A percentile compares a stretch with the other conserved stretches of the same genome.
Evolutionary conservation across 2,797 vertebrate species (phyloP).

Genomic region (Crenuchus spilurus): DNA sequence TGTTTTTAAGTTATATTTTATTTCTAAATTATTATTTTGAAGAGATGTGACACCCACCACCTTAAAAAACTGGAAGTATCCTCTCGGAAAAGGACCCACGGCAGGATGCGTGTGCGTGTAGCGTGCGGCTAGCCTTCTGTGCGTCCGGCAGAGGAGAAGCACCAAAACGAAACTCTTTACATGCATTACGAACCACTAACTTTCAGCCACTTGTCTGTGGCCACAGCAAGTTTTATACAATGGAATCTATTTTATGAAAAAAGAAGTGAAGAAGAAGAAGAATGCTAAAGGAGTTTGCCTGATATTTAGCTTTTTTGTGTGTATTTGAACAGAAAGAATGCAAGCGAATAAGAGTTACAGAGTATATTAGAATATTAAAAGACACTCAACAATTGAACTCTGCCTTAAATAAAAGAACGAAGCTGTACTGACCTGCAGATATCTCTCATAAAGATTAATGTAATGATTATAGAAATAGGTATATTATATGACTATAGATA

Average conservation of each 20-base stretch:
- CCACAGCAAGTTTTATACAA: slow-evolving; percentile 79
- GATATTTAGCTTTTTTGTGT: slow-evolving; percentile 78
- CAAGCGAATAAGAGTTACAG: slow-evolving; percentile 74
- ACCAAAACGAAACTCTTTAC: slow-evolving; percentile 54
- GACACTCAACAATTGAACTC: slow-evolving; percentile 90
- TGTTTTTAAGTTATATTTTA: slow-evolving; percentile 85
- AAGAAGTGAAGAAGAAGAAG: slow-evolving; percentile 62
- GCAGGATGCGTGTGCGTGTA: slow-evolving; percentile 71
- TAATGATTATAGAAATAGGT: slow-evolving; percentile 69
- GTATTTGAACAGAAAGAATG: slow-evolving; percentile 65
- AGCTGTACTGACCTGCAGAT: slow-evolving; percentile 87
- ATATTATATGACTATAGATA: slow-evolving; percentile 74
- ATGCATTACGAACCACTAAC: slow-evolving; percentile 62
- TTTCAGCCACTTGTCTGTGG: slow-evolving; percentile 63
- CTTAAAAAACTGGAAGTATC: slow-evolving; percentile 85
- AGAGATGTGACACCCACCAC: slow-evolving; percentile 85
- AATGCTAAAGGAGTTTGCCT: slow-evolving; percentile 77
- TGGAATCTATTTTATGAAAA: slow-evolving; percentile 75
- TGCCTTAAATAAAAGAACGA: slow-evolving; percentile 89
- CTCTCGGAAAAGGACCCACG: slow-evolving; percentile 72
- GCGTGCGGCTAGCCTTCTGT: slow-evolving; percentile 46
- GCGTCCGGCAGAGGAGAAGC: slow-evolving; percentile 35
- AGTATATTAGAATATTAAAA: slow-evolving; percentile 71
- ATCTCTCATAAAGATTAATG: slow-evolving; percentile 80
- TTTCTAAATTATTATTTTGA: slow-evolving; percentile 98